Conservation (phyloP, 2,888 invertebrate species). For the Galerucella calmariensis region DNA sequence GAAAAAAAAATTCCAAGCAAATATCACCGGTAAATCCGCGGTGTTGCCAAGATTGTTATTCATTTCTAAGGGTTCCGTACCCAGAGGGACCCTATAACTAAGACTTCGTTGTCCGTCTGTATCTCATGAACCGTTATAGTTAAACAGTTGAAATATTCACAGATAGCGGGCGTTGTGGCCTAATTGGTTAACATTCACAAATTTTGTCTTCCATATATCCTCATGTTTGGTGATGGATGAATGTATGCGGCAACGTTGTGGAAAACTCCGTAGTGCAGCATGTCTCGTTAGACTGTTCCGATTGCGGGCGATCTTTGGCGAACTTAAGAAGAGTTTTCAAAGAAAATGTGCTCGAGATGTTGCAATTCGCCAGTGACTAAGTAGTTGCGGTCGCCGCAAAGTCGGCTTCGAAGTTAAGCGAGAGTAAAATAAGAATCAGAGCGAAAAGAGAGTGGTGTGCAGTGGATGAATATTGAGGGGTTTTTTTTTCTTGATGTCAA, state of each 20-base stretch:
- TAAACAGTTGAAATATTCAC: too few species aligned
- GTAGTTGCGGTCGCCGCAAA: constrained; percentile 19
- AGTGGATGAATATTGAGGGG: constrained; percentile 60
- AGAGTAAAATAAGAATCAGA: constrained; percentile 42
- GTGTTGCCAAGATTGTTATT: neutral
- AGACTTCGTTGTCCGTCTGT: too few species aligned
- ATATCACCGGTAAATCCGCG: neutral
- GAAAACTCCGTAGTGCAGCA: neutral
- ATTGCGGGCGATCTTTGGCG: constrained; percentile 6
- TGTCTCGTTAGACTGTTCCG: neutral
- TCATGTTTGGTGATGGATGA: neutral
- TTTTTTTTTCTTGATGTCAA: constrained; percentile 42
- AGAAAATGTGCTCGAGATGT: constrained; percentile 39
- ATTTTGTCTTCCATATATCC: too few species aligned
- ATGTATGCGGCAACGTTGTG: neutral
- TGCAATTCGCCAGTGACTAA: constrained; percentile 25
- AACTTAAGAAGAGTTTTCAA: constrained; percentile 25
- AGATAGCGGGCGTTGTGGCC: too few species aligned
- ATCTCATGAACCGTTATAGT: too few species aligned
- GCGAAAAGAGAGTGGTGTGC: constrained; percentile 64
- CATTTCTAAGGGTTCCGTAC: too few species aligned
- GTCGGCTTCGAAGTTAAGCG: constrained; percentile 2
- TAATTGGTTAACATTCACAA: too few species aligned
- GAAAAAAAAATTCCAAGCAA: neutral
- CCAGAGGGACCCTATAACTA: too few species aligned